phyloP scores from a whole-genome alignment of 1,140 invertebrate genomes.

The Drepana arcuata region DNA sequence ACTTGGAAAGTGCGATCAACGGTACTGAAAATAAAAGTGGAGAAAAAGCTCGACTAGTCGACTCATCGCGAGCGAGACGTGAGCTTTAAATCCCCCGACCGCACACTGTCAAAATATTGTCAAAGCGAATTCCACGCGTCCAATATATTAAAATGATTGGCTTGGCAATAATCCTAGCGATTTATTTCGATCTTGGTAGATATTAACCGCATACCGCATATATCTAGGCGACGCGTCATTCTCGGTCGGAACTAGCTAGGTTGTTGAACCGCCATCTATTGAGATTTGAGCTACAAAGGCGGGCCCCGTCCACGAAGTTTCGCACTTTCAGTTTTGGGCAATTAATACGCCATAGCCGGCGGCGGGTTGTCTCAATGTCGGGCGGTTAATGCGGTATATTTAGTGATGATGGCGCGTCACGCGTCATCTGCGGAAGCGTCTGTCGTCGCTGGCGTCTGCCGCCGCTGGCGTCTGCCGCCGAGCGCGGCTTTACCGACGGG shows the following conservation, averaged over 20 bases:
- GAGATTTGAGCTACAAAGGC: slow-evolving; percentile 28
- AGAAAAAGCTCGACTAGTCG: too few relatives aligned
- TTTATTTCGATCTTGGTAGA: slow-evolving; percentile 65
- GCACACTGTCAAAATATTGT: slow-evolving; percentile 69
- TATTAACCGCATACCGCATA: slow-evolving; percentile 62
- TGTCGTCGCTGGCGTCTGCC: slow-evolving; percentile 28
- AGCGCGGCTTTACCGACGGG: not conserved
- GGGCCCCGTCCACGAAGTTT: slow-evolving; percentile 11
- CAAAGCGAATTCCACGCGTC: slow-evolving; percentile 65
- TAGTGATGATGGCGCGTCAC: slow-evolving; percentile 39
- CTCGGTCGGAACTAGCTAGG: slow-evolving; percentile 31
- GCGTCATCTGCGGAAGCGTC: slow-evolving; percentile 38
- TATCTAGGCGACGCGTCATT: slow-evolving; percentile 53
- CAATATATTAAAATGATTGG: slow-evolving; percentile 68
- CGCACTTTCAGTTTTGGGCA: slow-evolving; percentile 31
- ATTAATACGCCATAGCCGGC: slow-evolving; percentile 14
- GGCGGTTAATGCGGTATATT: slow-evolving; percentile 36
- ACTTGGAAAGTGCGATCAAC: too few relatives aligned
- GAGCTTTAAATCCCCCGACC: slow-evolving; percentile 50
- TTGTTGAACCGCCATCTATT: slow-evolving; percentile 62
- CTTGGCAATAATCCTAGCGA: slow-evolving; percentile 68
- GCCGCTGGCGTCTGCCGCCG: slow-evolving; percentile 3
- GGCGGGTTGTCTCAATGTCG: slow-evolving; percentile 36
- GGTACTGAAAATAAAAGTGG: slow-evolving; percentile 35
- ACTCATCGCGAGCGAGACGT: slow-evolving; percentile 18